Evolutionary conservation across 2,888 invertebrate species (phyloP), one percentile per base, ranked within the genome.

Genomic region (Charanyca ferruginea): DNA sequence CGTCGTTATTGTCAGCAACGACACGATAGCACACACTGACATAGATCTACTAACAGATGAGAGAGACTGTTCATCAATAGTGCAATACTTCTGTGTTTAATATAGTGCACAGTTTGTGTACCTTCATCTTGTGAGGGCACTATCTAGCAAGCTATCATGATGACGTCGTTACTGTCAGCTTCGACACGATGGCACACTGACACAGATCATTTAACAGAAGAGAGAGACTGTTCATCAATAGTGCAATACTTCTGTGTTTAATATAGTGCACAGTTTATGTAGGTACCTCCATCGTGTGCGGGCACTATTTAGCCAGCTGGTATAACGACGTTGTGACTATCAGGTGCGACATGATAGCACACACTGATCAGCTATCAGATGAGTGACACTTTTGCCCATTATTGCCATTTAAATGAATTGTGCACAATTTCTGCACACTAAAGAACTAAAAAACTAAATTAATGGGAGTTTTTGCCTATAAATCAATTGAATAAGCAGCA

Each of bases 101-200:
- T n/a, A 59, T 28, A 25, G 25, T 28, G 45, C 20, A 55, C 42
- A 73, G 42, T 41, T 41, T 72, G 76, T 80, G 67, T 16, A 38
- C 38, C 16, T 1, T 80, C 92, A 79, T 89, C 91, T 92, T 93
- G 93, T 94, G 94, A 89, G 93, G 93, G 64, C 92, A 77, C 77
- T 91, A 93, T 92, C 92, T 87, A 81, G 84, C 82, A 66, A 85
- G 84, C 87, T 94, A 93, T 93, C 93, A 85, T 87, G 88, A 87
- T 85, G 88, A 90, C 89, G 93, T 90, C 90, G 91, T 94, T 88
- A 94, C 91, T 93, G 94, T 93, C 92, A 85, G 85, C 76, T 75
- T 85, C 79, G 87, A 88, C 86, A 85, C 88, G 92, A 91, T 91
- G 90, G 81, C 84, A 85, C 85, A 79, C 57, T 59, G 64, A 1